These are phyloP conservation scores for Patella pellucida DNA, from an alignment of 2,888 invertebrate species.

Conservation along the genomic window DNA sequence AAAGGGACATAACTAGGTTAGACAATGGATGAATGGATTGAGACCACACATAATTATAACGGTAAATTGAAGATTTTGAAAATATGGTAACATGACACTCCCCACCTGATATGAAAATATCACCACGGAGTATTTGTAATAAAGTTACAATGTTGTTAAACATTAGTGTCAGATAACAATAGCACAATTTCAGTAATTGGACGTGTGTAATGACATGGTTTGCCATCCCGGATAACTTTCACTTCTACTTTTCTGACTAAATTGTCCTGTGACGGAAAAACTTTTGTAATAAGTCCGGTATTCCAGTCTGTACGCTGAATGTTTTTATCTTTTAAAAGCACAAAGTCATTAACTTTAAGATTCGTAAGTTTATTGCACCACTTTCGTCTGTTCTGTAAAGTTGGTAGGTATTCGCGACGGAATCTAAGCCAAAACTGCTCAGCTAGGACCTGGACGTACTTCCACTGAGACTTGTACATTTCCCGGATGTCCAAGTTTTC, in stretches of 20 bases:
- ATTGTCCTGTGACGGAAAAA: constrained; percentile 12
- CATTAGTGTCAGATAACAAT: too few relatives aligned
- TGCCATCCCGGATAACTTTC: constrained; percentile 11
- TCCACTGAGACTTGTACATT: constrained; percentile 26
- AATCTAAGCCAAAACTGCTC: constrained; percentile 18
- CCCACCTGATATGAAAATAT: too few relatives aligned
- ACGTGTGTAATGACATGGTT: constrained; percentile 15
- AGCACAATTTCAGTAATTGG: neutral
- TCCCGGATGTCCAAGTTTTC: constrained; percentile 5
- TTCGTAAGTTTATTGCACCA: constrained; percentile 6
- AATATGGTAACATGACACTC: too few relatives aligned
- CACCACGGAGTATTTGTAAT: too few relatives aligned
- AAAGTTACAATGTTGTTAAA: too few relatives aligned
- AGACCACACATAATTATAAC: too few relatives aligned
- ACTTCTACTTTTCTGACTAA: constrained; percentile 13
- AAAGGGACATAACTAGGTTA: too few relatives aligned
- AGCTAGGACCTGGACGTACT: constrained; percentile 20
- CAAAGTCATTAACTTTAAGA: neutral
- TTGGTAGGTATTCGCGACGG: neutral
- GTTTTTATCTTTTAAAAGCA: constrained; percentile 11
- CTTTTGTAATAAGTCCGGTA: constrained; percentile 8
- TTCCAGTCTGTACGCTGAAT: constrained; percentile 2
- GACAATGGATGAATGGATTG: too few relatives aligned
- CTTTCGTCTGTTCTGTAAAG: constrained; percentile 3
- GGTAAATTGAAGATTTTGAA: too few relatives aligned